Evolutionary conservation across 2,797 vertebrate species (phyloP).

Genomic region (Karalla daura): DNA sequence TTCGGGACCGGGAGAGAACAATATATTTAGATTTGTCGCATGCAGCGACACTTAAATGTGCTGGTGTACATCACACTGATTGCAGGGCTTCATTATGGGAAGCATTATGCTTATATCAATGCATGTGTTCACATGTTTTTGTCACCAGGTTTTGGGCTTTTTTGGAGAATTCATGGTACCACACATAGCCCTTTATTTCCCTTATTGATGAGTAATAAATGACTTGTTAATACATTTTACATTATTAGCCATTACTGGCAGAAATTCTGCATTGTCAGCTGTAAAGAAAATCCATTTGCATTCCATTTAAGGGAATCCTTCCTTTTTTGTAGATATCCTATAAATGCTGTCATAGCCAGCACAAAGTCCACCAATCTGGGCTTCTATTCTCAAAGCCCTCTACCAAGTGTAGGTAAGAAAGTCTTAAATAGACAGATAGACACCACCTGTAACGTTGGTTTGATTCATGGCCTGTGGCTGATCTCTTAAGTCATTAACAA

Average conservation of each 20-base stretch:
- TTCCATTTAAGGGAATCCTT: not conserved
- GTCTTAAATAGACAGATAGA: too few species aligned
- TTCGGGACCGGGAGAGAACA: constrained; percentile 56
- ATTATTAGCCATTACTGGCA: not conserved
- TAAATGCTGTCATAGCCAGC: not conserved
- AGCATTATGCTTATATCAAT: constrained; percentile 29
- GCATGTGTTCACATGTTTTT: not conserved
- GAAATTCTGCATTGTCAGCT: not conserved
- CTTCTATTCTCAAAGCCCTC: not conserved
- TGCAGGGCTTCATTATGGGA: constrained; percentile 44
- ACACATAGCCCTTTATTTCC: not conserved
- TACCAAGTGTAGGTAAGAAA: too few species aligned
- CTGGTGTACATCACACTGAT: constrained; percentile 52
- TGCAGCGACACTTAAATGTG: constrained; percentile 26
- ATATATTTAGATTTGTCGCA: constrained; percentile 61
- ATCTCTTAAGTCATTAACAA: constrained; percentile 5
- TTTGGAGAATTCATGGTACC: not conserved
- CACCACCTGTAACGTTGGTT: too few species aligned
- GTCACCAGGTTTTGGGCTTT: constrained; percentile 7
- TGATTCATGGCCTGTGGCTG: not conserved
- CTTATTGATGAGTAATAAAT: not conserved
- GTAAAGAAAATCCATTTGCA: not conserved
- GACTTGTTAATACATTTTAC: not conserved
- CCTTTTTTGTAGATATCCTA: not conserved
- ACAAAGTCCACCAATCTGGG: too few species aligned